These are phyloP conservation scores for Hemiscyllium ocellatum DNA, from an alignment of 2,113 vertebrate species.

Conservation along the genomic window DNA sequence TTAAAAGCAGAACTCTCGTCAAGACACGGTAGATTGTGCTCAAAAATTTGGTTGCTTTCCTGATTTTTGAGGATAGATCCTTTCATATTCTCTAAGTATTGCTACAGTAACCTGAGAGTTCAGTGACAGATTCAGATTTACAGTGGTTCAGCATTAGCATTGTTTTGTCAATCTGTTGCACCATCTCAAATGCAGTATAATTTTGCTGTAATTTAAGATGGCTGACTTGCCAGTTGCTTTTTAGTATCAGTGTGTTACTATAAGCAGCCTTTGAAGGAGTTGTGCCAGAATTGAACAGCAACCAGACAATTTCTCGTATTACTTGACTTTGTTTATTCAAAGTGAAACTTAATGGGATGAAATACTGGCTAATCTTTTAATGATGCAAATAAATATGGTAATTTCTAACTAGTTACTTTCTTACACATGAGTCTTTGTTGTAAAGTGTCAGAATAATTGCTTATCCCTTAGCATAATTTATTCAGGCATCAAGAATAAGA, in stretches of 20 bases:
- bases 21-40: not conserved
- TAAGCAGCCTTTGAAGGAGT: not conserved
- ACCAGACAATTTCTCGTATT: not conserved
- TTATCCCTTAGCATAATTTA: not conserved
- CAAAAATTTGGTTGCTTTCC: not conserved
- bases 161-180: not conserved
- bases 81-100: not conserved
- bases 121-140: not conserved
- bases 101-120: not conserved
- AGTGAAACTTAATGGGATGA: not conserved
- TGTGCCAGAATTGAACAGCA: not conserved
- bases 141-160: not conserved
- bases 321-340: not conserved
- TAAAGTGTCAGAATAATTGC: not conserved
- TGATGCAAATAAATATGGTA: not conserved
- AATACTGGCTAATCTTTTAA: slow-evolving; percentile 9
- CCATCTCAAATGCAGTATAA: not conserved
- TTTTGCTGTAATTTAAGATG: slow-evolving; percentile 33
- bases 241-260: not conserved
- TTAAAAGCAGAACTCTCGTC: not conserved
- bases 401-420: not conserved
- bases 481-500: not conserved
- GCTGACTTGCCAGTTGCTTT: slow-evolving; percentile 17
- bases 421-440: not conserved
- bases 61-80: not conserved